Conservation (phyloP, 1,140 invertebrate genomes). For the Drosophila pachea region DNA sequence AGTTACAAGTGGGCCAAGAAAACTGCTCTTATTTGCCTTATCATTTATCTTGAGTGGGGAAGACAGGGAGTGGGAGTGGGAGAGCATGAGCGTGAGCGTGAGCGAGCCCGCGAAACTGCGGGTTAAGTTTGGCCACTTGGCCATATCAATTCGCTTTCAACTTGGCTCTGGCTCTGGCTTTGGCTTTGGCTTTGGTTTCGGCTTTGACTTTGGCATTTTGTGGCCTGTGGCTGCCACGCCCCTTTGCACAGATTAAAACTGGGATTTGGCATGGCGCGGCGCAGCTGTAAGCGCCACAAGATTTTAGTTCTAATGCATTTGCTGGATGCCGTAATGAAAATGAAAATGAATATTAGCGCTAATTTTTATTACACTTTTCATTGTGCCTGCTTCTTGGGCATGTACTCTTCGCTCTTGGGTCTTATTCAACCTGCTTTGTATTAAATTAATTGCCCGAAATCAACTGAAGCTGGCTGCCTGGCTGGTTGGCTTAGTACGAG, state of each 20-base stretch:
- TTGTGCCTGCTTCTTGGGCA: slow-evolving; percentile 10
- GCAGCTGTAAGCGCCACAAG: slow-evolving; percentile 46
- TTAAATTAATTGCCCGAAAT: slow-evolving; percentile 47
- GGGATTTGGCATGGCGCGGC: slow-evolving; percentile 49
- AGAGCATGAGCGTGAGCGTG: no score
- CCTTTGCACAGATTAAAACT: slow-evolving; percentile 57
- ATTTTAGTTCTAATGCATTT: slow-evolving; percentile 38
- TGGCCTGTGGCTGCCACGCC: slow-evolving; percentile 58
- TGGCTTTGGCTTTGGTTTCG: neutral
- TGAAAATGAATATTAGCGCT: slow-evolving; percentile 70
- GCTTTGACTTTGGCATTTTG: slow-evolving; percentile 44
- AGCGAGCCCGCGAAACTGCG: slow-evolving; percentile 28
- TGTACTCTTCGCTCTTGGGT: slow-evolving; percentile 1
- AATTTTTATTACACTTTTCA: slow-evolving; percentile 58
- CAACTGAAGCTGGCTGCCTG: slow-evolving; percentile 24
- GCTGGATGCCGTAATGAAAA: slow-evolving; percentile 42
- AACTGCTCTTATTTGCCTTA: slow-evolving; percentile 54
- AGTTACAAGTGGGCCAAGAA: slow-evolving; percentile 32
- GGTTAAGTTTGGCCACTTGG: slow-evolving; percentile 37
- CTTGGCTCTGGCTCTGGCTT: neutral
- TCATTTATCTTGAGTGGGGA: slow-evolving; percentile 63
- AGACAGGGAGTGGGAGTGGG: no score
- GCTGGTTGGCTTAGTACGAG: slow-evolving; percentile 5
- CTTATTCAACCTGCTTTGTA: slow-evolving; percentile 34
- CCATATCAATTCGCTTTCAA: slow-evolving; percentile 54